phyloP scores from a whole-genome alignment of 2,797 vertebrate genomes.

The Myoxocephalus aenaeus region DNA sequence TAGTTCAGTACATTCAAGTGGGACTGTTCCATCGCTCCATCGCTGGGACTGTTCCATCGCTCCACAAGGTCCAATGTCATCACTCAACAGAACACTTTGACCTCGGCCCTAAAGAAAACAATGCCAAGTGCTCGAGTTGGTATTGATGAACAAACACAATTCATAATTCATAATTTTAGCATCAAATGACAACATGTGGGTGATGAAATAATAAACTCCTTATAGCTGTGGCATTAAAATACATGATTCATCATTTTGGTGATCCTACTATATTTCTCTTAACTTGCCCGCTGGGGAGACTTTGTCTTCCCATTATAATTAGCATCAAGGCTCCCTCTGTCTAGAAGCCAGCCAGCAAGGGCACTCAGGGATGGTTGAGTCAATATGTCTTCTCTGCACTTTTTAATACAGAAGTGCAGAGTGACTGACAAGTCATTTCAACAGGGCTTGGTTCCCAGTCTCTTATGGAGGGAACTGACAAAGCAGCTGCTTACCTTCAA shows the following conservation, averaged over 20 bases:
- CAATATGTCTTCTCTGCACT: constrained; percentile 79
- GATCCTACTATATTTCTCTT: constrained; percentile 71
- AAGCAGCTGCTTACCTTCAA: constrained; percentile 54
- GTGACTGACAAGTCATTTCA: constrained; percentile 81
- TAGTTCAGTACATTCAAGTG: background rate
- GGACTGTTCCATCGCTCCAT: background rate
- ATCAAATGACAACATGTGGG: constrained; percentile 67
- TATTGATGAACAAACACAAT: constrained; percentile 70
- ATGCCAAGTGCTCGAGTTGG: constrained; percentile 23
- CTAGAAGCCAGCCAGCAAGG: constrained; percentile 76
- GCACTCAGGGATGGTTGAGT: constrained; percentile 78
- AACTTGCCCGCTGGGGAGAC: constrained; percentile 69
- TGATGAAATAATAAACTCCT: constrained; percentile 77
- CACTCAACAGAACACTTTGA: constrained; percentile 37
- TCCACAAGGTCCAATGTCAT: constrained; percentile 17
- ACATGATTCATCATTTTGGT: constrained; percentile 76
- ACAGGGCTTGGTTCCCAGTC: constrained; percentile 65
- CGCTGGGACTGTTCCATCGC: background rate
- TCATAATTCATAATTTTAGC: constrained; percentile 66
- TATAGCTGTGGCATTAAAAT: constrained; percentile 72
- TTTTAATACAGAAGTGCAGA: constrained; percentile 77
- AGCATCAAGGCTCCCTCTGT: constrained; percentile 76
- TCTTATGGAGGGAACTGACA: constrained; percentile 55
- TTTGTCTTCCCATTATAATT: constrained; percentile 83
- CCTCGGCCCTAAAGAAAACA: constrained; percentile 30